Evolutionary conservation across 2,888 invertebrate genomes (phyloP), one percentile per base, ranked within the genome.

Genomic region (Cheilosia variabilis): DNA sequence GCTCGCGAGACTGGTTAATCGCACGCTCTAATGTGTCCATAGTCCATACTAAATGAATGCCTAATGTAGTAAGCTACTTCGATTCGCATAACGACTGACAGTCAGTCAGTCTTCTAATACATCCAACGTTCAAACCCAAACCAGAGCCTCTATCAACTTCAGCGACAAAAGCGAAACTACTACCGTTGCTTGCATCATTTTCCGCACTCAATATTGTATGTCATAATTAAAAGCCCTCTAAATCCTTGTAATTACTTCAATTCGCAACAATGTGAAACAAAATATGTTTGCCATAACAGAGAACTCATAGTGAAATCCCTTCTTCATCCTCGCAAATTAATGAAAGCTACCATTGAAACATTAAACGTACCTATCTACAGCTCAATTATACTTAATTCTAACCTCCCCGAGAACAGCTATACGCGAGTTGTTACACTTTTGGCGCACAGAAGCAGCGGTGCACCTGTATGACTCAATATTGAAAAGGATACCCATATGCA

Each of bases 361-460:
- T 87, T 79, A 79, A 87, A 81, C 76, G 80, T 80, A 87, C 77
- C 82, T 75, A 87, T 80, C 82, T 75, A 71, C 79, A 79, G 87
- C 83, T 87, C 87, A 84, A 87, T 87, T 83, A 87, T 83, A 75
- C 60, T 65, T 63, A 66, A 62, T 75, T 76, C 60, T 71, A 80
- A 66, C 77, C 47, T 72, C 52, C 52, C 45, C 31, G 57, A 76
- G 62, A 73, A 31, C 43, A 7, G 6, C 53, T 13, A 37, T 37
- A 53, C 9, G 4, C 15, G 55, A 17, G 17, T 31, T 3, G 19
- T 22, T 19, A 17, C 19, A 15, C 6, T 22, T 6, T 31, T 55
- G 47, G 55, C 34, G 19, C 13, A 13, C 34, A 24, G 19, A n/a
- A 27, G 22, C 43, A 52, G 52, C 34, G 31, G 58, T 73, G 9